Conservation (phyloP, 2,113 vertebrate species). For the Hemiscyllium ocellatum region DNA sequence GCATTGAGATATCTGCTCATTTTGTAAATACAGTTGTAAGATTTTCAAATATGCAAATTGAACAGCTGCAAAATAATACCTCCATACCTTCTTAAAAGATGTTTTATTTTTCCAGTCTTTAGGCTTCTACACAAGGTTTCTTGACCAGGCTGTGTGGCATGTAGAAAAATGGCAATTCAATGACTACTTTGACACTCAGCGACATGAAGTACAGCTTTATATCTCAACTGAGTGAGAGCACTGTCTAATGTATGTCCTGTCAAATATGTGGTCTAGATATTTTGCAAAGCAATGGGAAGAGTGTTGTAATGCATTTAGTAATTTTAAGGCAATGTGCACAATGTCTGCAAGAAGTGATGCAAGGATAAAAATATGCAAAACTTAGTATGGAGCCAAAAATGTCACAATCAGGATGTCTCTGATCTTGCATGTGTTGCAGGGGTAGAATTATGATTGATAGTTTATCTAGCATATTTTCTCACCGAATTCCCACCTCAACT, state of each 20-base stretch:
- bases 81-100: background rate
- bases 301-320: background rate
- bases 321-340: background rate
- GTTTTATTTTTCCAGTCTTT: background rate
- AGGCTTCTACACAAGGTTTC: background rate
- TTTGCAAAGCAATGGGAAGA: background rate
- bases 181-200: background rate
- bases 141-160: background rate
- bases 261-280: background rate
- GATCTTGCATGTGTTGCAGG: background rate
- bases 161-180: background rate
- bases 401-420: background rate
- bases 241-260: background rate
- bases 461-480: background rate
- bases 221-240: background rate
- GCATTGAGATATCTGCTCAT: background rate
- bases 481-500: background rate
- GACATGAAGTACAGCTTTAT: background rate
- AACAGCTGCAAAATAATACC: background rate
- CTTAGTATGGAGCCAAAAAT: background rate
- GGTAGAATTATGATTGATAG: background rate
- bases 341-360: background rate
- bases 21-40: background rate
- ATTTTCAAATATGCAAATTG: background rate
- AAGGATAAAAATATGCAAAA: background rate